Evolutionary conservation across 2,888 invertebrate species (phyloP), one percentile per base, ranked within the genome.

Genomic region (Synanthedon formicaeformis): DNA sequence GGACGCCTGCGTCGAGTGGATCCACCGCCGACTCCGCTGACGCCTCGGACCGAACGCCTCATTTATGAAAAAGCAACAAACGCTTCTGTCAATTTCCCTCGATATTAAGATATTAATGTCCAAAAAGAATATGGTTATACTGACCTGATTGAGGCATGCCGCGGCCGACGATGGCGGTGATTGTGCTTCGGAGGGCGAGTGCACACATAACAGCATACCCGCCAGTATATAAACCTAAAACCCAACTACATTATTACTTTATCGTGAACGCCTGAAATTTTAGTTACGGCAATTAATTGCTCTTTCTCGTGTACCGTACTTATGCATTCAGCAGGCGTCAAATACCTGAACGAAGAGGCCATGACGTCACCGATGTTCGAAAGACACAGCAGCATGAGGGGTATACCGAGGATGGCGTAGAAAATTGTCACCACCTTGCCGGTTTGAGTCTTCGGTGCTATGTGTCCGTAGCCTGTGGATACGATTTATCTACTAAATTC

Each of bases 391-490:
- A 98, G 90, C 96, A 98, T 97, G 60, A 98, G 88, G 0, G 98
- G 98, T 63, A 98, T 98, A 50, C 96, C 98, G 60, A 97, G 89
- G 72, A 98, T 97, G 23, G 97, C 97, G 82, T 98, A 98, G 76
- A 98, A 94, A 69, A 98, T 97, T 12, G 98, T 98, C 60, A 96
- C 94, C 60, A 97, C 94, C 81, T 97, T 97, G 48, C 98, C 98
- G 73, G 94, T 93, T 67, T 94, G 92, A 0, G 98, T 98, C 86
- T 96, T 96, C 1, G 97, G 97, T 0, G 97, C 94, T 56, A 97
- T 96, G 78, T 98, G 96, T 6, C 97, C 98, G 78, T 97, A 98
- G 41, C 97, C 97, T 97, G 78, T 27, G 78, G 75, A 53, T 2
- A n/a, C 14, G 11, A 45, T 13, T 45, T 45, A 45, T 12, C 6